Base-by-base conservation (phyloP, 1,140 invertebrate genomes). In the Neodiprion virginianus region DNA sequence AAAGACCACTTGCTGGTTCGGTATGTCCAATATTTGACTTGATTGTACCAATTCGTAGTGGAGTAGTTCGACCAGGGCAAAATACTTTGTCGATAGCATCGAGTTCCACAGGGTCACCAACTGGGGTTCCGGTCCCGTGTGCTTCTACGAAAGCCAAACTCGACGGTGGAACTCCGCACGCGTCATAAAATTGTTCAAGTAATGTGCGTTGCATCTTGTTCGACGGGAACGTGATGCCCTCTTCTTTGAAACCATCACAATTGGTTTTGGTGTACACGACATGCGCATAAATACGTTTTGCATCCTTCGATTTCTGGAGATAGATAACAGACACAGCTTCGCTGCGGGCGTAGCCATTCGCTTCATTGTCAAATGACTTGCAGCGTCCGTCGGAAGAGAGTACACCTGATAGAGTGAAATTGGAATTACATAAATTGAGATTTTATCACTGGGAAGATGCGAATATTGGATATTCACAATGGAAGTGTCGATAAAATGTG, bases 11-110 rank as follows among this genome's bases (percentile, higher is more conserved):
- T 1, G 95, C 94, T 8, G 96, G 94, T 87, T 99, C 98, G 0
- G 95, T 92, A 85, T 99, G 98, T 0, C 98, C 98, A 82, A 98
- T 91, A 86, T 98, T 98, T 0, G 96, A 97, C 84, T 99, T 99
- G 1, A 97, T 91, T 0, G 97, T 96, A 7, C 97, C 97, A 77
- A 99, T 94, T 47, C 91, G 85, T 0, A 99, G 88, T 0, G 97
- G 95, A 1, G 87, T 89, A 0, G 80, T 89, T 23, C 94, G 88
- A 8, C 91, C 91, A 7, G 89, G 91, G 76, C 94, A 95, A 81
- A 98, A 94, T 3, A 97, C 90, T 78, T 93, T 92, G 21, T 96
- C 93, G 17, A 99, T 92, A 0, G 96, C 95, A 79, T 93, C 91
- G 1, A 96, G 84, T 88, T 99, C 97, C 85, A 98, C 96, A 75